A percentile compares a stretch with the other conserved stretches of the same genome.
These are phyloP conservation scores for Oreochromis mossambicus DNA, from an alignment of 2,797 vertebrate genomes.

Conservation along the genomic window DNA sequence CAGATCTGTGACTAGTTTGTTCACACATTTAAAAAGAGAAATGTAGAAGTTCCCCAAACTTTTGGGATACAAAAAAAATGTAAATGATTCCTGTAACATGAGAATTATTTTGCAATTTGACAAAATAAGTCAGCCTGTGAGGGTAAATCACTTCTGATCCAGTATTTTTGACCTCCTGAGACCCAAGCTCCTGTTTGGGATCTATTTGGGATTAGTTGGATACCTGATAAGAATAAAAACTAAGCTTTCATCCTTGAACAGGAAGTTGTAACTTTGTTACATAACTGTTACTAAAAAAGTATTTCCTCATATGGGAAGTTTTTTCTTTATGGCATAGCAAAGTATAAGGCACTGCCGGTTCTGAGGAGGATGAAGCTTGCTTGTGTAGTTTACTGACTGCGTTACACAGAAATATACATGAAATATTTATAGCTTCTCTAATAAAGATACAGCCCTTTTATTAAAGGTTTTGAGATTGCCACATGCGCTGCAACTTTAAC, in stretches of 20 bases:
- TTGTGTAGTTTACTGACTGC: fast-evolving
- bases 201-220: neutral
- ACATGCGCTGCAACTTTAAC: neutral
- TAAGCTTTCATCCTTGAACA: neutral
- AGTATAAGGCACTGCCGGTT: neutral
- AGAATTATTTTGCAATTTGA: neutral
- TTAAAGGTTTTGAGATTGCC: neutral
- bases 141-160: neutral
- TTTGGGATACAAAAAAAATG: too few species aligned
- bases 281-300: neutral
- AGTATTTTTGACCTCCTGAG: neutral
- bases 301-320: neutral
- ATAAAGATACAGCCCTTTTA: neutral
- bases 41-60: too few species aligned
- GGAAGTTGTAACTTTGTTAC: neutral
- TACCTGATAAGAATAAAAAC: neutral
- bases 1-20: neutral
- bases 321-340: neutral
- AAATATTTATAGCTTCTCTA: neutral
- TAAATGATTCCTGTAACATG: too few species aligned
- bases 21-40: neutral
- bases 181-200: neutral
- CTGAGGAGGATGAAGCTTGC: neutral
- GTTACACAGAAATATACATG: neutral
- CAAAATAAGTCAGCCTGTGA: neutral